phyloP scores from a whole-genome alignment of 1,140 invertebrate genomes.

The Brachionus calyciflorus region DNA sequence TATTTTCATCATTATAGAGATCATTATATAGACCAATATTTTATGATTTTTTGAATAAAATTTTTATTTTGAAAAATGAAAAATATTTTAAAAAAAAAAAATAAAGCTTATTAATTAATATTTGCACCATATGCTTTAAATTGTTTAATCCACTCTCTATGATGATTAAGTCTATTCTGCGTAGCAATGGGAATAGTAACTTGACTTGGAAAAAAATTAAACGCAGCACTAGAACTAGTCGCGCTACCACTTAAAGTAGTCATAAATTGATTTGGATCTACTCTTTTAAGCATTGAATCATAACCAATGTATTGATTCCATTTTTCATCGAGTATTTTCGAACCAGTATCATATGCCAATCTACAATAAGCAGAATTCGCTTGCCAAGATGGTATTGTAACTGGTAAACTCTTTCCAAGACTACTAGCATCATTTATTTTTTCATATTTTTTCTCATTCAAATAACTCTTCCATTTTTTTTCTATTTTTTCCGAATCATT shows the following conservation, averaged over 20 bases:
- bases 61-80: too few relatives aligned
- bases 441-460: slow-evolving; percentile 21
- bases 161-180: slow-evolving; percentile 36
- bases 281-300: slow-evolving; percentile 19
- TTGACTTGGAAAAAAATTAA: slow-evolving; percentile 8
- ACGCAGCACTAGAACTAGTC: neutral
- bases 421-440: neutral
- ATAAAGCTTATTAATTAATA: slow-evolving; percentile 18
- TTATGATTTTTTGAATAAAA: too few relatives aligned
- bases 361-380: neutral
- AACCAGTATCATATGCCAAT: slow-evolving; percentile 16
- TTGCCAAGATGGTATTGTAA: slow-evolving; percentile 1
- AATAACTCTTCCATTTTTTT: slow-evolving; percentile 30
- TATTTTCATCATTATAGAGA: too few relatives aligned
- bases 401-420: too few relatives aligned
- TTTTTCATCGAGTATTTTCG: slow-evolving; percentile 20
- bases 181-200: slow-evolving; percentile 5
- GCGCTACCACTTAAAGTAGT: neutral
- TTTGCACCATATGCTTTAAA: slow-evolving; percentile 43
- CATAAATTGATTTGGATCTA: slow-evolving; percentile 29
- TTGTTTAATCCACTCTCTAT: slow-evolving; percentile 33
- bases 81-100: neutral
- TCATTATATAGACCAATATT: too few relatives aligned
- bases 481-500: slow-evolving; percentile 9
- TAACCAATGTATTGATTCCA: slow-evolving; percentile 36